A percentile compares a stretch with the other conserved stretches of the same genome.
phyloP scores from a whole-genome alignment of 2,888 invertebrate species.

The Aphidius colemani region DNA sequence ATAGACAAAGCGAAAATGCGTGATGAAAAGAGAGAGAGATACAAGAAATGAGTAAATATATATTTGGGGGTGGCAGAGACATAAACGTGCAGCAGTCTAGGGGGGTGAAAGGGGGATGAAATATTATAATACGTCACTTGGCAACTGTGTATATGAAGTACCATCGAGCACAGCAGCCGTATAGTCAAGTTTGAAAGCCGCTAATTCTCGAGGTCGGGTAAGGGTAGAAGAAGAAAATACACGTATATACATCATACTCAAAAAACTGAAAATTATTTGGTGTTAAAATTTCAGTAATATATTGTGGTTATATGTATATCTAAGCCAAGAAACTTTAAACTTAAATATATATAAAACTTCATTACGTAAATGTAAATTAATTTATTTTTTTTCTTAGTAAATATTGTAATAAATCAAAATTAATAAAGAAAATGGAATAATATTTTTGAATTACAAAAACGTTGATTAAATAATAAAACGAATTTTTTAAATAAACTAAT shows the following conservation, averaged over 20 bases:
- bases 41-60: constrained; percentile 42
- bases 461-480: too few relatives aligned
- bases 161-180: constrained; percentile 48
- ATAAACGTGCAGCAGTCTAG: constrained; percentile 5
- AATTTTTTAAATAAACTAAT: too few relatives aligned
- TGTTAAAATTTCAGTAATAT: too few relatives aligned
- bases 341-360: constrained; percentile 23
- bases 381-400: neutral
- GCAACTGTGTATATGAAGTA: constrained; percentile 52
- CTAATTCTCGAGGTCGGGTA: constrained; percentile 43
- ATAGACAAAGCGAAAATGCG: constrained; percentile 15
- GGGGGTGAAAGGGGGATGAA: constrained; percentile 45
- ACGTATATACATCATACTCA: too few relatives aligned
- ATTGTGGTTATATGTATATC: neutral
- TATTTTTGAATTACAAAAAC: neutral
- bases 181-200: constrained; percentile 47
- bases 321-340: constrained; percentile 15
- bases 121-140: constrained; percentile 60
- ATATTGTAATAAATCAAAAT: neutral
- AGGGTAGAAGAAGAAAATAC: neutral
- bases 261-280: too few relatives aligned
- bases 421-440: neutral
- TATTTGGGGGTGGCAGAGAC: constrained; percentile 33
- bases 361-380: constrained; percentile 16
- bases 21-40: constrained; percentile 30